Conservation (phyloP, 2,113 vertebrate genomes). For the Bufo gargarizans region DNA sequence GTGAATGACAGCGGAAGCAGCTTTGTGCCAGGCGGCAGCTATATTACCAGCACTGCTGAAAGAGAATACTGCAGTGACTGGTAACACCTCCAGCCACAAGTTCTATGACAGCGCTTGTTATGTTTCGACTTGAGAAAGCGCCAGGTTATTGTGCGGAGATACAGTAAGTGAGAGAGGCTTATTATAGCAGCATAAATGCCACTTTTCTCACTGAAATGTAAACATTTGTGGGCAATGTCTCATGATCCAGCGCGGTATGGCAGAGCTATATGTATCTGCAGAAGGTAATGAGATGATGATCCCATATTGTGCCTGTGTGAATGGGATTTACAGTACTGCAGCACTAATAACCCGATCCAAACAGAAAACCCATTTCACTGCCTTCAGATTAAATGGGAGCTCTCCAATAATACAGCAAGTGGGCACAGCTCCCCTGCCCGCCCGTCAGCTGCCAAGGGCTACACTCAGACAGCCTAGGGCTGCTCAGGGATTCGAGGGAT, state of each 20-base stretch:
- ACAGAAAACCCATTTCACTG: background rate
- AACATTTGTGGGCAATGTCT: background rate
- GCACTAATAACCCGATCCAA: background rate
- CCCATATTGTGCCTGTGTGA: background rate
- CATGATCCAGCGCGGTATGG: background rate
- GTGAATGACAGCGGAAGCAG: background rate
- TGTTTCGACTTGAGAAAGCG: conserved; percentile 30
- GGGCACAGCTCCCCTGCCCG: background rate
- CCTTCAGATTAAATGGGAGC: background rate
- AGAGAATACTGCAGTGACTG: background rate
- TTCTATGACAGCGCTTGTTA: conserved; percentile 33
- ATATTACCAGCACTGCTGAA: background rate
- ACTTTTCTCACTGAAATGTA: conserved; percentile 22
- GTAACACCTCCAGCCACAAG: conserved; percentile 40
- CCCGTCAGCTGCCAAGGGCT: background rate
- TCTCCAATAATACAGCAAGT: background rate
- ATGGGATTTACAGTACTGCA: background rate
- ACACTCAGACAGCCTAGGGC: too few relatives aligned
- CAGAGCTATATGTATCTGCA: background rate
- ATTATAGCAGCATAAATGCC: conserved; percentile 30
- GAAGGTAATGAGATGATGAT: background rate
- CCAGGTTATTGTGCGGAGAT: conserved; percentile 27
- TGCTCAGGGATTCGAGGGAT: too few relatives aligned
- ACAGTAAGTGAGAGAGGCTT: conserved; percentile 29
- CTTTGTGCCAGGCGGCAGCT: too few relatives aligned